These are phyloP conservation scores for Bombus cullumanus DNA, from an alignment of 1,140 invertebrate species.

Conservation along the genomic window DNA sequence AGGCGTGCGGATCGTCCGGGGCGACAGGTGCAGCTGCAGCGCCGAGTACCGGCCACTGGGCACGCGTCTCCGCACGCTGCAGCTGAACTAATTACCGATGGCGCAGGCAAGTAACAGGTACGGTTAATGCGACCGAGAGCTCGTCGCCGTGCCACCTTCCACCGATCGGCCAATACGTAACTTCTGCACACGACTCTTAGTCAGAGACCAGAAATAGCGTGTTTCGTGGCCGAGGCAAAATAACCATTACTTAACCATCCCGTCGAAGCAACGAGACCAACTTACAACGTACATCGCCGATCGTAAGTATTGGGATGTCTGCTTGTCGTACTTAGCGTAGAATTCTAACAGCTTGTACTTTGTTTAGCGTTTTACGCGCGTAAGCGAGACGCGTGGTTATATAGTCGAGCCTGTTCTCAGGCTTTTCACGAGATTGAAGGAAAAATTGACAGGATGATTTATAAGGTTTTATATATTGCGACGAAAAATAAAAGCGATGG, in stretches of 20 bases:
- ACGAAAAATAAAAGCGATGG: rapidly evolving
- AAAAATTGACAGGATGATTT: too few relatives aligned
- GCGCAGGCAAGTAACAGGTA: slow-evolving; percentile 27
- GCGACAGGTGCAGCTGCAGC: slow-evolving; percentile 43
- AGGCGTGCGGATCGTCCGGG: slow-evolving; percentile 26
- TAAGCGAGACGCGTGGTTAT: too few relatives aligned
- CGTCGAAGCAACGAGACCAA: neutral
- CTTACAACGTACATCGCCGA: too few relatives aligned
- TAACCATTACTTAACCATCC: neutral
- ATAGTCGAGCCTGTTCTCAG: too few relatives aligned
- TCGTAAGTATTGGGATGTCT: too few relatives aligned
- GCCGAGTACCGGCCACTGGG: slow-evolving; percentile 14
- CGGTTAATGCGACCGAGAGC: slow-evolving; percentile 14
- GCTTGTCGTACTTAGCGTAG: too few relatives aligned
- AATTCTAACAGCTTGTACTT: too few relatives aligned
- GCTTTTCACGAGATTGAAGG: too few relatives aligned
- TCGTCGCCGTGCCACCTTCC: neutral
- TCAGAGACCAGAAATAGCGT: slow-evolving; percentile 1
- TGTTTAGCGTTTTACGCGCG: too few relatives aligned
- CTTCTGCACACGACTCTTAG: neutral
- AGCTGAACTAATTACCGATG: slow-evolving; percentile 58
- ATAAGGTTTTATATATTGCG: rapidly evolving
- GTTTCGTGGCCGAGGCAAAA: neutral
- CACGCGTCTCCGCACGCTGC: slow-evolving; percentile 49
- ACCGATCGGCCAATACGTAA: neutral